These are phyloP conservation scores for Diaphora mendica DNA, from an alignment of 2,888 invertebrate species.

Conservation along the genomic window DNA sequence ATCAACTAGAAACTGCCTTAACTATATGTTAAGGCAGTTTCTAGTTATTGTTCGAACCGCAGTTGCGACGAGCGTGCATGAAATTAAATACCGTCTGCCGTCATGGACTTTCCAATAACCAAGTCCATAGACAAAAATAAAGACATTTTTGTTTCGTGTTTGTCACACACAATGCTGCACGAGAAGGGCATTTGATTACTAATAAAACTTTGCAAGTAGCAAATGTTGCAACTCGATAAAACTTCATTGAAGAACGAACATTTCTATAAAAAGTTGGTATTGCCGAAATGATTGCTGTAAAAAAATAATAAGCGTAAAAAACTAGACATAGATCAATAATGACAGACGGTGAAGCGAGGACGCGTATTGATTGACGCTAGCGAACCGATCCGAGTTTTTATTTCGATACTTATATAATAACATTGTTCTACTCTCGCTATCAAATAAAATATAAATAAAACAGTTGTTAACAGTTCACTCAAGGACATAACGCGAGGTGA, in stretches of 20 bases:
- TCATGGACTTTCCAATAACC: neutral
- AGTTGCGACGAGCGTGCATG: too few relatives aligned
- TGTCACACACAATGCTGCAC: neutral
- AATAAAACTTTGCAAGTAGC: neutral
- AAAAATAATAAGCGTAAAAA: slow-evolving; percentile 18
- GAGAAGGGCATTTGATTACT: neutral
- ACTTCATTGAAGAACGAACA: slow-evolving; percentile 11
- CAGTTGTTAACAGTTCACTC: slow-evolving; percentile 26
- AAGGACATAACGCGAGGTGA: slow-evolving; percentile 31
- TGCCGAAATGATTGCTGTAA: slow-evolving; percentile 18
- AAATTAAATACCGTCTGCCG: neutral
- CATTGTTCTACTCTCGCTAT: slow-evolving; percentile 19
- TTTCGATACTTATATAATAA: neutral
- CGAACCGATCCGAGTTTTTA: slow-evolving; percentile 18
- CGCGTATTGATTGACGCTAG: slow-evolving; percentile 39
- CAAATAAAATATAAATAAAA: slow-evolving; percentile 5
- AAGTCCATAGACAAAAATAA: neutral
- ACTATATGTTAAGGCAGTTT: too few relatives aligned
- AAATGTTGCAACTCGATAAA: neutral
- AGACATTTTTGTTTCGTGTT: neutral
- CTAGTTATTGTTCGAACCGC: neutral
- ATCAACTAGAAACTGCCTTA: too few relatives aligned
- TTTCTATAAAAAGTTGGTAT: slow-evolving; percentile 16
- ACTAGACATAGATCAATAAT: slow-evolving; percentile 25
- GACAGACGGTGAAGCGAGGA: slow-evolving; percentile 37